phyloP scores from a whole-genome alignment of 2,888 invertebrate genomes.

The Hyles lineata region DNA sequence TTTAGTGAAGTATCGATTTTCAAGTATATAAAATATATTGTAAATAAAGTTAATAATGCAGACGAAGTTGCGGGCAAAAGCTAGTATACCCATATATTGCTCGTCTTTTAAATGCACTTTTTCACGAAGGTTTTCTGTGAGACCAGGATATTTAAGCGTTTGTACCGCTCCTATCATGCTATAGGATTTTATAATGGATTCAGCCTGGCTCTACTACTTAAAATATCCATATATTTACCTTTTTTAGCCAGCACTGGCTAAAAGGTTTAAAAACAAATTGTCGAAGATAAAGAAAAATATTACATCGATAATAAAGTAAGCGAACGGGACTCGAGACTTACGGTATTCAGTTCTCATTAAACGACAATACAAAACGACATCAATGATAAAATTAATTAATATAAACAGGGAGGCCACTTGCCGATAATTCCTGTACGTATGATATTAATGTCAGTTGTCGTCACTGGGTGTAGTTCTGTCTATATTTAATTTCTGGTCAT shows the following conservation, averaged over 20 bases:
- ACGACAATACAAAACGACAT: not conserved
- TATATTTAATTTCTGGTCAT: conserved; percentile 16
- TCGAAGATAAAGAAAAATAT: not conserved
- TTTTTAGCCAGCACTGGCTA: too few species aligned
- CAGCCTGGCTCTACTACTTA: not conserved
- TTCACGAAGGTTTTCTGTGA: too few species aligned
- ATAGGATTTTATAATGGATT: too few species aligned
- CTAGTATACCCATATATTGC: too few species aligned
- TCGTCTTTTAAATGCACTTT: too few species aligned
- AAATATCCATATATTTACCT: too few species aligned
- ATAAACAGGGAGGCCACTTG: not conserved
- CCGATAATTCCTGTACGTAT: conserved; percentile 5
- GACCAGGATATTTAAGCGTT: too few species aligned
- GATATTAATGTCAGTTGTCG: conserved; percentile 17
- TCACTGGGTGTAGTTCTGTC: not conserved
- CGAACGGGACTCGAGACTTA: not conserved
- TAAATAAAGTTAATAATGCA: too few species aligned
- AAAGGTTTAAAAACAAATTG: not conserved
- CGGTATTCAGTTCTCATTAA: conserved; percentile 9
- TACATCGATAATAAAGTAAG: conserved; percentile 6
- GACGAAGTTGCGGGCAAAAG: too few species aligned
- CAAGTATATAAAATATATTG: too few species aligned
- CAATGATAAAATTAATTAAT: conserved; percentile 4
- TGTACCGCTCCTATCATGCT: too few species aligned
- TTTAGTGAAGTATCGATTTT: too few species aligned